Base-by-base conservation (phyloP, 2,113 vertebrate species). In the Amblyopsis rosae region DNA sequence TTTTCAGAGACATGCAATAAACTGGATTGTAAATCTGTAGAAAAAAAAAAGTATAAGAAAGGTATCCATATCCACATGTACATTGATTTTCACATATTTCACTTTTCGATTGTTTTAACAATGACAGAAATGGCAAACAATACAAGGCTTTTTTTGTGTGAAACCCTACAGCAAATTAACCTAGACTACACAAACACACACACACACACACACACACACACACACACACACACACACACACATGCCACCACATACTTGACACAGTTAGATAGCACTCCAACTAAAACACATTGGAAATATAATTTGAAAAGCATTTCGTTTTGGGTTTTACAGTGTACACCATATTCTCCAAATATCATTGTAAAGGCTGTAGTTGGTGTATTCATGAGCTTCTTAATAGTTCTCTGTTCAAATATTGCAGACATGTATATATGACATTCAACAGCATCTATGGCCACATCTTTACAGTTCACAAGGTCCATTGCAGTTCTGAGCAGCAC, bases 1-100 rank as follows among this genome's bases (percentile, higher is more conserved):
- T 91, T 91, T 94, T 83, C 80, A 91, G 92, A 91, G 92, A 94
- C 93, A 93, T 93, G 94, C 94, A 96, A 97, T 96, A 97, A 96
- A 86, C 51, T 73, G 63, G 72, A 71, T 17, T 46, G 53, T 26
- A 70, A 70, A 59, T 5, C 33, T 72, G 70, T 73, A 84, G 68
- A 62, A 71, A 75, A 79, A 70, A 78, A 55, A 67, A 83, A 77
- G 48, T 72, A 78, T 56, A 74, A 73, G 61, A 79, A 19, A 19
- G n/a, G 16, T 33, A 19, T 3, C 19, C 13, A n/a, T 19, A 32
- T 16, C 26, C 55, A 58, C 65, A 73, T 62, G 69, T 69, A 54
- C 45, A 17, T 54, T 62, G 59, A 55, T 50, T 50, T 71, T 71
- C 68, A 60, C 17, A 41, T 15, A 13, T 41, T 26, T 26, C 26